phyloP scores from a whole-genome alignment of 2,888 invertebrate genomes.

The Pammene fasciana region DNA sequence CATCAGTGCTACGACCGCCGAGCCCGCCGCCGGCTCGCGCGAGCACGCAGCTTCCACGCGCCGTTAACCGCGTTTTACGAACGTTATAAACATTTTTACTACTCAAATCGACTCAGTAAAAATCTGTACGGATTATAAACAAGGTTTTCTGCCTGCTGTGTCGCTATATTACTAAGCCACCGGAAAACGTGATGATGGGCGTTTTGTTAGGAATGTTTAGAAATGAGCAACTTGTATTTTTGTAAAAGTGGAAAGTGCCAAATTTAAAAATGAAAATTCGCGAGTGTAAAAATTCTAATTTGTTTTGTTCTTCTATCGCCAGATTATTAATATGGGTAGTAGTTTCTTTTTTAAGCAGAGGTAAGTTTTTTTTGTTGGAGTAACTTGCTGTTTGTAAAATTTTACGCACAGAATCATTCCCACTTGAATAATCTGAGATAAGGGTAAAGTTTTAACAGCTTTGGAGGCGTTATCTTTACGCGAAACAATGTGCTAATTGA shows the following conservation, averaged over 20 bases:
- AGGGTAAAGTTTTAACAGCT: neutral
- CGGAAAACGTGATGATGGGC: constrained; percentile 8
- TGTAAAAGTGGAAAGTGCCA: constrained; percentile 45
- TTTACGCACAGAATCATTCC: too few relatives aligned
- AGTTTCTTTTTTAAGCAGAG: constrained; percentile 63
- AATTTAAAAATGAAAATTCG: constrained; percentile 45
- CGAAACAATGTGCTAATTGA: neutral
- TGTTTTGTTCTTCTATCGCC: constrained; percentile 54
- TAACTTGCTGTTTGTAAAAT: too few relatives aligned
- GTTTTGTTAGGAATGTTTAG: neutral
- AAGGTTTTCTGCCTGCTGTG: constrained; percentile 18
- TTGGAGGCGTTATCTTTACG: neutral
- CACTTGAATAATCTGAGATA: neutral
- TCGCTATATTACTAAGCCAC: constrained; percentile 22
- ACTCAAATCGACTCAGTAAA: constrained; percentile 40
- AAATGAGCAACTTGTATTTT: constrained; percentile 18
- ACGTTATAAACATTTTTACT: constrained; percentile 58
- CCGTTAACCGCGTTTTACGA: constrained; percentile 71
- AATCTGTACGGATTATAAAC: constrained; percentile 39
- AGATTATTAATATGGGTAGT: constrained; percentile 64
- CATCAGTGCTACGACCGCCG: constrained; percentile 68
- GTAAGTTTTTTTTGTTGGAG: constrained; percentile 52
- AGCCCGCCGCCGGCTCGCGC: constrained; percentile 61
- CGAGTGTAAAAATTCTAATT: constrained; percentile 49
- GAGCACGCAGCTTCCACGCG: constrained; percentile 63